phyloP scores from a whole-genome alignment of 2,888 invertebrate genomes.

The Criorhina ranunculi region DNA sequence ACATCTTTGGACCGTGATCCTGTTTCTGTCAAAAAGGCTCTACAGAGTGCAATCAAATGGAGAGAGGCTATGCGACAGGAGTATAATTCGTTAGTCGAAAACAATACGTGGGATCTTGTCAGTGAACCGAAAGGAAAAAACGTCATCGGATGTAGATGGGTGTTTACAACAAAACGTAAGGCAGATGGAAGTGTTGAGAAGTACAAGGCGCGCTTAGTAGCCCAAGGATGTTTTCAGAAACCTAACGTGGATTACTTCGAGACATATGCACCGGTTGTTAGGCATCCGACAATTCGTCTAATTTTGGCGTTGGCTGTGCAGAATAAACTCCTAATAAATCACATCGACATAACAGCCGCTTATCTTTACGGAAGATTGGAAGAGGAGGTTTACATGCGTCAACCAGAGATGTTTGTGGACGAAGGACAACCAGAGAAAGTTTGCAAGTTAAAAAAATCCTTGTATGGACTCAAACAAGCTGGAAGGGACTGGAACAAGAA shows the following conservation, averaged over 20 bases:
- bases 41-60: conserved; percentile 51
- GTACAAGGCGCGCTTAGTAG: conserved; percentile 78
- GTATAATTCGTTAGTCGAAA: conserved; percentile 76
- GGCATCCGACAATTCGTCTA: conserved; percentile 74
- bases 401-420: conserved; percentile 63
- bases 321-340: conserved; percentile 45
- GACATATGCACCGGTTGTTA: conserved; percentile 77
- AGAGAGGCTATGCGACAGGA: conserved; percentile 76
- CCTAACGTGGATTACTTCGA: conserved; percentile 77
- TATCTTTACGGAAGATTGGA: conserved; percentile 69
- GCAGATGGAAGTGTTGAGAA: conserved; percentile 71
- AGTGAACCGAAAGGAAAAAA: conserved; percentile 72
- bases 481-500: conserved; percentile 65
- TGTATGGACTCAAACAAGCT: conserved; percentile 64
- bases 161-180: conserved; percentile 66
- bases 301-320: conserved; percentile 53
- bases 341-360: conserved; percentile 66
- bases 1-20: conserved; percentile 30
- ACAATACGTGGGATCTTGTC: conserved; percentile 77
- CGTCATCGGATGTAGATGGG: conserved; percentile 73
- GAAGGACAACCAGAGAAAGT: conserved; percentile 29
- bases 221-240: conserved; percentile 78
- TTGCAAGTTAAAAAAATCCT: conserved; percentile 40
- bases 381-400: conserved; percentile 68
- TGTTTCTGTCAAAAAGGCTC: conserved; percentile 40